Evolutionary conservation across 1,140 invertebrate species (phyloP), one percentile per base, ranked within the genome.

Genomic region (Geopemphigus sp.): DNA sequence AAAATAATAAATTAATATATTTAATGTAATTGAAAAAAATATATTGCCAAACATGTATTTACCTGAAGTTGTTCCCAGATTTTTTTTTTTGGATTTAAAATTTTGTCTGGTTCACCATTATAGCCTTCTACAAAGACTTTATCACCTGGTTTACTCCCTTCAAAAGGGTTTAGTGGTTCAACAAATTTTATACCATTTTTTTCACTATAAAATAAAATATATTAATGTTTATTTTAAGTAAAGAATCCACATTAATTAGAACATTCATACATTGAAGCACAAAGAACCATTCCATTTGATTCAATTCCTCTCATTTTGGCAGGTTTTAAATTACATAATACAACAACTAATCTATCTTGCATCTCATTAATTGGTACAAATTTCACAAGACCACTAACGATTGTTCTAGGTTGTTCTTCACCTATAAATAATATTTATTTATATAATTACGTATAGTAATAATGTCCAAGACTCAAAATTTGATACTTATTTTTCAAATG

Each of bases 31-130:
- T 54, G 0, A 32, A 17, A n/a, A 45, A n/a, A 24, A 68, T 6
- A 19, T 5, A 24, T 29, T 47, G n/a, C 76, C 24, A 50, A 50
- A 50, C 1, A 50, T 45, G 17, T 68, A 80, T 17, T 82, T 83
- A 88, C 90, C 84, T 93, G 92, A 50, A 95, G 84, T 85, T 95
- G 95, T 84, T 98, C 96, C 96, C 97, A 98, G 17, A 98, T 89
- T 89, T 99, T 99, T 86, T 98, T 99, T 85, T 99, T 99, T 11
- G 97, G 96, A 87, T 98, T 98, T 6, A 99, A 87, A 64, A 93
- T 89, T 14, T 92, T 91, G 87, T 97, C 95, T 19, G 95, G 92
- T 61, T 87, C 86, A 54, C 93, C 94, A 83, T 94, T 93, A 85
- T 93, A 94, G 59, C 91, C 93, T 85, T 96, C 94, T 64, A 95